These are phyloP conservation scores for Ammodytes dubius DNA, from an alignment of 2,113 vertebrate genomes.

Conservation along the genomic window DNA sequence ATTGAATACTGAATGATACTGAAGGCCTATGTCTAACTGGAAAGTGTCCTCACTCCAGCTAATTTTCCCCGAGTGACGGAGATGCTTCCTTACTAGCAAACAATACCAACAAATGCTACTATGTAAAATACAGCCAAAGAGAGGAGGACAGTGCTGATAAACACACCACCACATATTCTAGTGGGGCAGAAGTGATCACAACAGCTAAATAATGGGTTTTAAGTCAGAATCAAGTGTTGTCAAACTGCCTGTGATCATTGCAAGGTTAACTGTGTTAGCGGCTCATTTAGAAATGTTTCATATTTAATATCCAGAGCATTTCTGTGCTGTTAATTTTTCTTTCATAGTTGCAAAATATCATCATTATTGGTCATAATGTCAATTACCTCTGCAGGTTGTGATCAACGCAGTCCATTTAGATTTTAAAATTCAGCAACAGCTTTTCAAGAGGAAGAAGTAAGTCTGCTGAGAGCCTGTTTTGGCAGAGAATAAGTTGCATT, in stretches of 20 bases:
- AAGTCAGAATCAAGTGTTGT: constrained; percentile 47
- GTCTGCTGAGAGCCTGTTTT: constrained; percentile 16
- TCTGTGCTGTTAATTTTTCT: not conserved
- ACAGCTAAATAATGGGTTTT: too few relatives aligned
- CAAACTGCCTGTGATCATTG: constrained; percentile 5
- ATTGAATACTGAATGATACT: too few relatives aligned
- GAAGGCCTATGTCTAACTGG: too few relatives aligned
- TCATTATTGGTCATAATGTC: not conserved
- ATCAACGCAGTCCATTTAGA: not conserved
- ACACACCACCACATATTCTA: too few relatives aligned
- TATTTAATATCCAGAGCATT: not conserved
- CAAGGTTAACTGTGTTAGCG: not conserved
- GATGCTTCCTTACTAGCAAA: too few relatives aligned
- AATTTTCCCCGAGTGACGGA: too few relatives aligned
- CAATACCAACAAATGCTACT: too few relatives aligned
- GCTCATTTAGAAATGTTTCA: constrained; percentile 1
- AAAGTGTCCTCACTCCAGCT: too few relatives aligned
- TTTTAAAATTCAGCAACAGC: constrained; percentile 16
- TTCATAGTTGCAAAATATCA: not conserved
- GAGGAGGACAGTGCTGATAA: too few relatives aligned
- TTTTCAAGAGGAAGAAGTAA: constrained; percentile 1
- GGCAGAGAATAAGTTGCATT: not conserved
- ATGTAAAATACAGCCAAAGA: too few relatives aligned
- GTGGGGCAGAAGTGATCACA: too few relatives aligned
- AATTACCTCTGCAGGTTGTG: not conserved